Evolutionary conservation across 2,113 vertebrate genomes (phyloP).

Genomic region (Podarcis raffonei): DNA sequence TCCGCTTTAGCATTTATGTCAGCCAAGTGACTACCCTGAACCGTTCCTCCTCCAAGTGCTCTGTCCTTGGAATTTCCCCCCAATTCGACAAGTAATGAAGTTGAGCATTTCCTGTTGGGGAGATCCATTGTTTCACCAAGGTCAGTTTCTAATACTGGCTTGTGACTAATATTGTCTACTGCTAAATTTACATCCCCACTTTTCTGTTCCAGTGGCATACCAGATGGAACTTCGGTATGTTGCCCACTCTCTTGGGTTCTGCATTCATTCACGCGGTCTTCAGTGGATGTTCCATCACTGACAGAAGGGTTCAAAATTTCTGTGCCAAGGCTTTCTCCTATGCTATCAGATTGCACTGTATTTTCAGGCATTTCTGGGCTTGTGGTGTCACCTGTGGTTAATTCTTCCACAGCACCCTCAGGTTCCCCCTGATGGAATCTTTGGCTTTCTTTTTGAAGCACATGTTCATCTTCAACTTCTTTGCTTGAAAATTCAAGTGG

Average conservation of each 20-base stretch:
- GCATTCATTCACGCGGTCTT: slow-evolving; percentile 2
- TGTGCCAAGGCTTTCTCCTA: slow-evolving; percentile 28
- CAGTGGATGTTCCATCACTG: slow-evolving; percentile 8
- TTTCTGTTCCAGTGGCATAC: background rate
- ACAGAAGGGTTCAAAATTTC: slow-evolving; percentile 26
- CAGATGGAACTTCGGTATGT: background rate
- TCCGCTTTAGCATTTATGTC: slow-evolving; percentile 15
- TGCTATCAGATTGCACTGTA: slow-evolving; percentile 26
- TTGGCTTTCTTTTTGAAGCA: background rate
- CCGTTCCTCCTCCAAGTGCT: background rate
- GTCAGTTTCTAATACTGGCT: slow-evolving; percentile 26
- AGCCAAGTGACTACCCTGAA: background rate
- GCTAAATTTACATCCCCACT: slow-evolving; percentile 3
- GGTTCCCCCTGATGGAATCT: rapidly evolving
- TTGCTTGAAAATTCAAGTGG: slow-evolving; percentile 17
- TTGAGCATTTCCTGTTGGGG: background rate
- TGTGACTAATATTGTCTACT: slow-evolving; percentile 18
- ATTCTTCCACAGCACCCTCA: background rate
- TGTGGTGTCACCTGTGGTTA: background rate
- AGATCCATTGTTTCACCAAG: slow-evolving; percentile 37
- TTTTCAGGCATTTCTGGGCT: slow-evolving; percentile 19
- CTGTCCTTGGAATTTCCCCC: slow-evolving; percentile 30
- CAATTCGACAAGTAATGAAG: background rate
- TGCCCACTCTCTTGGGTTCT: background rate
- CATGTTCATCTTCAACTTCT: slow-evolving; percentile 34